A percentile compares a stretch with the other conserved stretches of the same genome.
These are phyloP conservation scores for Corythoichthys haematopterus DNA, from an alignment of 2,113 vertebrate species.

Conservation along the genomic window DNA sequence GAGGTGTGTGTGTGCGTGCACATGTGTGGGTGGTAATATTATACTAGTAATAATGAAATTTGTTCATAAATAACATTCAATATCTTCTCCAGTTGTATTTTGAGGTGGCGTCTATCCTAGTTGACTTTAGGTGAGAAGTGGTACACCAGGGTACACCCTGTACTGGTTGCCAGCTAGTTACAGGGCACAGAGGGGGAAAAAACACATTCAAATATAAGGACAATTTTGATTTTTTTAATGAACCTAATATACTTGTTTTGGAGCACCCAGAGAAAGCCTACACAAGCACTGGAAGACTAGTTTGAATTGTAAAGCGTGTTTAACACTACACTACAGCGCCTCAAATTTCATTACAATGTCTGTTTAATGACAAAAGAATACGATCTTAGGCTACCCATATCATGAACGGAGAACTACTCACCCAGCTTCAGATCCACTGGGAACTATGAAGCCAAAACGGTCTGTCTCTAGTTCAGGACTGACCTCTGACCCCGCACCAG, in stretches of 20 bases:
- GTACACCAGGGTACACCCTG: too few relatives aligned
- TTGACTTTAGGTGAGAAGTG: too few relatives aligned
- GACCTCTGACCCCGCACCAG: conserved; percentile 52
- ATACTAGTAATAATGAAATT: not conserved
- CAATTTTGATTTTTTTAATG: not conserved
- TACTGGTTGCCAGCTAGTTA: too few relatives aligned
- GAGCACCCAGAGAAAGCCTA: not conserved
- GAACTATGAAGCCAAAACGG: conserved; percentile 74
- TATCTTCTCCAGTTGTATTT: too few relatives aligned
- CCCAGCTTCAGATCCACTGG: conserved; percentile 64
- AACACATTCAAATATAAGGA: too few relatives aligned
- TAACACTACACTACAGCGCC: not conserved
- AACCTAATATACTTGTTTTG: not conserved
- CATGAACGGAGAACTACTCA: conserved; percentile 40
- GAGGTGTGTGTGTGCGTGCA: too few relatives aligned
- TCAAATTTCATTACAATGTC: not conserved
- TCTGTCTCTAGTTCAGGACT: conserved; percentile 66
- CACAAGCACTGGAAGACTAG: not conserved
- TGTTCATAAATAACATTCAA: not conserved
- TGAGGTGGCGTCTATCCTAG: too few relatives aligned
- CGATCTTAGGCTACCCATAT: not conserved
- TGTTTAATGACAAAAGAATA: not conserved
- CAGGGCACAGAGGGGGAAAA: too few relatives aligned
- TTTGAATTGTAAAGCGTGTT: not conserved
- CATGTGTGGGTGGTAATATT: not conserved